Base-by-base conservation (phyloP, 2,888 invertebrate species). In the Lapara coniferarum region DNA sequence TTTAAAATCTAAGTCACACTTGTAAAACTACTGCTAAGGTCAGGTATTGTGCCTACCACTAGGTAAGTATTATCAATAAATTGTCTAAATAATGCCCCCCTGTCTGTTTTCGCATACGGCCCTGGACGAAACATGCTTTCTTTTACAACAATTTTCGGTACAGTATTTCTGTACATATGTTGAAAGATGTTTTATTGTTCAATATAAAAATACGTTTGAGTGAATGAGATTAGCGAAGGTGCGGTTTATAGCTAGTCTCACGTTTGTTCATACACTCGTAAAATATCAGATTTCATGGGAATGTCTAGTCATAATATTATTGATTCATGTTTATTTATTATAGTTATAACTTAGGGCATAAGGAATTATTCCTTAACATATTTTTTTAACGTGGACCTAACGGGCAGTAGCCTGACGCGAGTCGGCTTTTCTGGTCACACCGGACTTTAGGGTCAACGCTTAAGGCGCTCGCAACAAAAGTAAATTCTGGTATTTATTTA, bases 161-260 rank as follows among this genome's bases (percentile, higher is more conserved):
- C 63, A 49, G 19, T 49, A 49, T 49, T 46, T 46, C 49, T 46
- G 63, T 63, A 63, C 63, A 46, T 63, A 63, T 63, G 63, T 63
- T 19, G 59, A 59, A 59, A 46, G 59, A 63, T 63, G 13, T 63
- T 63, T 63, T 63, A 63, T 63, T 13, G 63, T 63, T 57, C 13
- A 13, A 19, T 46, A 49, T 63, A 63, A 63, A 63, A 63, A 63
- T 63, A 49, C 13, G 63, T 49, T 49, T 46, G 49, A 63, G 63
- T 63, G 63, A 63, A 63, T 63, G 44, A 16, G 59, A 63, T 63
- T 63, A 63, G 12, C 63, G 6, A 49, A 63, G 63, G 63, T 63
- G 63, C 63, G 46, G 19, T 63, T 63, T 63, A 63, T 63, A 7
- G 63, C 49, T 12, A 12, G 49, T 63, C 63, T 59, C 16, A 16